Evolutionary conservation across 2,888 invertebrate genomes (phyloP).

Genomic region (Troilus luridus): DNA sequence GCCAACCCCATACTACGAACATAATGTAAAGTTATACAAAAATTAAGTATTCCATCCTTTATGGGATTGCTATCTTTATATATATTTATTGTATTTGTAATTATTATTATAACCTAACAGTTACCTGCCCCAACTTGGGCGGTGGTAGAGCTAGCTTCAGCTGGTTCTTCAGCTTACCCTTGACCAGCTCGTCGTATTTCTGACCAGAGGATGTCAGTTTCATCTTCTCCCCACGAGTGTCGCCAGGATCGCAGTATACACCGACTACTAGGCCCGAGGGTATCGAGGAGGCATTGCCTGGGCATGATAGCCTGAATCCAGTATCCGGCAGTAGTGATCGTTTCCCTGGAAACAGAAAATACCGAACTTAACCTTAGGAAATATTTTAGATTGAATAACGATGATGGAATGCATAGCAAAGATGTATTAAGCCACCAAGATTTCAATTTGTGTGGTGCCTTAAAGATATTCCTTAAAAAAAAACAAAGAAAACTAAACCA

Average conservation of each 20-base stretch:
- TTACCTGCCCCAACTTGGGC: constrained; percentile 73
- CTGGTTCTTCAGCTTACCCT: constrained; percentile 62
- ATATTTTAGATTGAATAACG: too few relatives aligned
- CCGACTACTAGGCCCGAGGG: constrained; percentile 64
- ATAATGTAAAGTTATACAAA: too few relatives aligned
- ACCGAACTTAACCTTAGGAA: too few relatives aligned
- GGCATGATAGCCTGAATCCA: constrained; percentile 44
- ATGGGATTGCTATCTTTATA: too few relatives aligned
- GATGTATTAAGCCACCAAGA: too few relatives aligned
- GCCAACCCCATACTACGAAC: too few relatives aligned
- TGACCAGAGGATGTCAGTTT: constrained; percentile 64
- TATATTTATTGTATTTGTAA: neutral
- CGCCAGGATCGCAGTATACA: constrained; percentile 61
- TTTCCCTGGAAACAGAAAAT: neutral
- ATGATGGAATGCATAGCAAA: too few relatives aligned
- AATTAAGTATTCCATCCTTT: too few relatives aligned
- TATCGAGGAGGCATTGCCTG: constrained; percentile 56
- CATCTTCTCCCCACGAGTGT: constrained; percentile 57
- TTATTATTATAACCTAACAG: constrained; percentile 66
- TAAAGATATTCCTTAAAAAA: too few relatives aligned
- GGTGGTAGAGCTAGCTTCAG: constrained; percentile 69
- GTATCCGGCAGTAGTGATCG: constrained; percentile 41
- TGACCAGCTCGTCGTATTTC: constrained; percentile 63
- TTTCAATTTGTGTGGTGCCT: too few relatives aligned
- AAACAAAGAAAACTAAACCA: too few relatives aligned